Evolutionary conservation across 1,140 invertebrate genomes (phyloP), one percentile per base, ranked within the genome.

Genomic region (Drosophila bipectinata): DNA sequence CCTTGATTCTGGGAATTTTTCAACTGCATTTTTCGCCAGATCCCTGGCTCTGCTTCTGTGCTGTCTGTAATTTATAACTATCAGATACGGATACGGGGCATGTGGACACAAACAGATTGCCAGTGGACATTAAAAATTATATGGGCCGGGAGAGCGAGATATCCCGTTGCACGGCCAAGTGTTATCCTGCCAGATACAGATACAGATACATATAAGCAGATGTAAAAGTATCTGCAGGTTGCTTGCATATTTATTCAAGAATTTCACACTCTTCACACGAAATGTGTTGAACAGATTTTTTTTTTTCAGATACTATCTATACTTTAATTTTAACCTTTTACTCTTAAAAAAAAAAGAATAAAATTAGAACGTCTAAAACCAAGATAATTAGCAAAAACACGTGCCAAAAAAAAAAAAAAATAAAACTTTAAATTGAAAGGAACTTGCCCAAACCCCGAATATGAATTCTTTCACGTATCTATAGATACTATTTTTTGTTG

Each of bases 271-370:
- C 68, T 60, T 73, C 79, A 73, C 28, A 28, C 52, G 56, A 87
- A 88, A 88, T 88, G 84, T 88, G 83, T 88, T 83, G 61, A 77
- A 74, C 83, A 88, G 76, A 88, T 79, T 85, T 78, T 21, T 21
- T 21, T 21, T 3, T 21, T 21, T 2, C 21, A 21, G 3, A 6
- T 28, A 28, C 26, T 6, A 28, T 28, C 26, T 7, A 28, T 28
- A 6, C 4, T 28, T 28, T 28, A 28, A 28, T 28, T 28, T 28
- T 3, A 32, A 32, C 32, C 32, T 32, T 12, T 37, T 28, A 6
- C 26, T 28, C 26, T 7, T 7, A 28, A 28, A 28, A 0, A 26
- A 4, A 37, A 12, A 37, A n/a, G 9, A 12, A 37, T 37, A 37
- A 34, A 66, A n/a, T 66, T 18, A 9, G 59, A 14, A 5, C 34